phyloP scores from a whole-genome alignment of 2,797 vertebrate genomes.

The Amblyopsis hoosieri region DNA sequence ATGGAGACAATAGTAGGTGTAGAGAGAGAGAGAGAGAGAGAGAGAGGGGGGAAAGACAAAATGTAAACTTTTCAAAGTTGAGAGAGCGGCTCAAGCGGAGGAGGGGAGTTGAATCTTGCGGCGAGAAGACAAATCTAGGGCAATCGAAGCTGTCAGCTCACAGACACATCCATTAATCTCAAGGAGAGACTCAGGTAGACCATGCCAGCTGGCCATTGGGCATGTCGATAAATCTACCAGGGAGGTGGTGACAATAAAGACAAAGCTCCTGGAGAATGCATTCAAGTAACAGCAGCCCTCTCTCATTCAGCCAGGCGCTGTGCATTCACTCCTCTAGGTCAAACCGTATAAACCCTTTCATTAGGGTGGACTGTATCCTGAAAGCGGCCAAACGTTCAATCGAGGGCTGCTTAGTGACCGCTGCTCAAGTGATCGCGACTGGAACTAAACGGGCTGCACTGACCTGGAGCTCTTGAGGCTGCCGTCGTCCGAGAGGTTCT shows the following conservation, averaged over 20 bases:
- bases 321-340: constrained; percentile 30
- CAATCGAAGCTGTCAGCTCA: constrained; percentile 69
- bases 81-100: constrained; percentile 40
- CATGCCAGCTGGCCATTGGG: constrained; percentile 67
- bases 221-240: constrained; percentile 70
- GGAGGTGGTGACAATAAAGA: constrained; percentile 53
- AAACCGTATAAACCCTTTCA: constrained; percentile 25
- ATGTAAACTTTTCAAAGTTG: constrained; percentile 52
- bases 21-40: constrained; percentile 40
- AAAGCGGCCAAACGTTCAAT: constrained; percentile 1
- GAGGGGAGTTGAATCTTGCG: constrained; percentile 60
- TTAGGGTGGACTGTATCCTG: not conserved
- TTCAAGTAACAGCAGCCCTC: constrained; percentile 26
- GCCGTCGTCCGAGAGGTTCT: constrained; percentile 91
- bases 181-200: constrained; percentile 51
- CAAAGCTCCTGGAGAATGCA: constrained; percentile 37
- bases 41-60: constrained; percentile 35
- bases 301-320: constrained; percentile 19
- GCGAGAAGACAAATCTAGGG: constrained; percentile 69
- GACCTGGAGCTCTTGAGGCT: constrained; percentile 95
- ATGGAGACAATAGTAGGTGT: constrained; percentile 17
- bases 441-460: constrained; percentile 51
- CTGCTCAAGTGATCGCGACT: constrained; percentile 8
- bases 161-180: constrained; percentile 74
- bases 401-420: not conserved